Conservation (phyloP, 1,140 invertebrate genomes). For the Pantala flavescens region DNA sequence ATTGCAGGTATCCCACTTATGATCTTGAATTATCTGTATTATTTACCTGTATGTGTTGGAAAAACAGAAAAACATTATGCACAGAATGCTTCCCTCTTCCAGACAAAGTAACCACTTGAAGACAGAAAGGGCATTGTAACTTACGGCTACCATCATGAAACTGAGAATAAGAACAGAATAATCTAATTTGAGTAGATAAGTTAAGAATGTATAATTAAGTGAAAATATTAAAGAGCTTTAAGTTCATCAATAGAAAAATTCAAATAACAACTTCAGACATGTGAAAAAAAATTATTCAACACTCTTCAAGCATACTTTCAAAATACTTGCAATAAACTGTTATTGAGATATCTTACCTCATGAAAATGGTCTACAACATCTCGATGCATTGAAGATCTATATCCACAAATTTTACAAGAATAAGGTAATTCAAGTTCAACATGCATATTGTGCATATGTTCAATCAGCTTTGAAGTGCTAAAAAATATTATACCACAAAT, state of each 20-base stretch:
- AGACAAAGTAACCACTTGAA: slow-evolving; percentile 41
- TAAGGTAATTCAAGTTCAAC: slow-evolving; percentile 68
- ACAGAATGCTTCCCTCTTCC: slow-evolving; percentile 2
- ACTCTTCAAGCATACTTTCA: too few relatives aligned
- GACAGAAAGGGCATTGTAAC: slow-evolving; percentile 61
- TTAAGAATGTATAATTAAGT: too few relatives aligned
- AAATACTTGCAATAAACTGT: too few relatives aligned
- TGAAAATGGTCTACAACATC: slow-evolving; percentile 1
- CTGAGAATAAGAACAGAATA: neutral
- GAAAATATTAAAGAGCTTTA: too few relatives aligned
- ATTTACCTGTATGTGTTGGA: neutral
- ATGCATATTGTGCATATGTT: slow-evolving; percentile 66
- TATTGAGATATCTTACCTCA: neutral
- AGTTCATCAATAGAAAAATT: too few relatives aligned
- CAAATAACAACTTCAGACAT: too few relatives aligned
- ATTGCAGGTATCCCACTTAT: too few relatives aligned
- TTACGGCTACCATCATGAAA: slow-evolving; percentile 47
- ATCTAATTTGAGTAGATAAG: neutral
- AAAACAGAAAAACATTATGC: slow-evolving; percentile 1
- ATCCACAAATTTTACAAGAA: slow-evolving; percentile 58
- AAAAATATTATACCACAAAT: slow-evolving; percentile 31
- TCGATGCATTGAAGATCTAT: slow-evolving; percentile 60
- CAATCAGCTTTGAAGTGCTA: slow-evolving; percentile 37
- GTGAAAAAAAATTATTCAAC: too few relatives aligned
- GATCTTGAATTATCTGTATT: too few relatives aligned